These are phyloP conservation scores for Arvicanthis niloticus DNA, from an alignment of 2,113 vertebrate species.

Conservation along the genomic window DNA sequence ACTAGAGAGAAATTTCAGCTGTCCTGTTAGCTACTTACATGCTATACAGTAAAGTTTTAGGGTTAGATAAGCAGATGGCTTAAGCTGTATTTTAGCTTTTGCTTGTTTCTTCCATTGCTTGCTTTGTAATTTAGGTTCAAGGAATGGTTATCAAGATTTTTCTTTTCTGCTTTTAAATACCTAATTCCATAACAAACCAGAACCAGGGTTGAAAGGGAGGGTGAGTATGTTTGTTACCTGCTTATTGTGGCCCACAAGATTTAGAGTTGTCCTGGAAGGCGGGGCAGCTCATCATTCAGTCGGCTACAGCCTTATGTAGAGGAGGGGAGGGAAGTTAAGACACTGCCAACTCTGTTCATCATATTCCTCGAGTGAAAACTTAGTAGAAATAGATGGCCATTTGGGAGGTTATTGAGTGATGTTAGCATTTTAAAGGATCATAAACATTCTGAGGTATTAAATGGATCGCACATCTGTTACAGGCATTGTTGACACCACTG, in stretches of 20 bases:
- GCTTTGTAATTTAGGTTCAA: constrained; percentile 37
- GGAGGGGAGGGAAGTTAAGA: not conserved
- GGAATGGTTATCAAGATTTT: constrained; percentile 21
- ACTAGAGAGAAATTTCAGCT: not conserved
- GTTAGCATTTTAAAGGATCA: not conserved
- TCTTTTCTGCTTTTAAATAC: constrained; percentile 49
- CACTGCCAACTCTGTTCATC: not conserved
- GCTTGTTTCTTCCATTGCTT: constrained; percentile 12
- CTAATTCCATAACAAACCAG: constrained; percentile 43
- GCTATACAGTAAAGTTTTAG: not conserved
- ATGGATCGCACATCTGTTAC: not conserved
- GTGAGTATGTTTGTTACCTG: constrained; percentile 18
- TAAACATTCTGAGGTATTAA: not conserved
- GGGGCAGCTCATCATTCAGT: not conserved
- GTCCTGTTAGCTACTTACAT: not conserved
- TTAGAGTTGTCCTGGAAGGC: not conserved
- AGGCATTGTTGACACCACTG: not conserved
- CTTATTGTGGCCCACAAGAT: not conserved
- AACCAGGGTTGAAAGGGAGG: constrained; percentile 32
- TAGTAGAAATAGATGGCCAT: not conserved
- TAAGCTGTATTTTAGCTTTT: constrained; percentile 39
- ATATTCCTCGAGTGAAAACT: not conserved
- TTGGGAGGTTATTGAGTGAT: not conserved
- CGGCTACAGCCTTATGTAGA: not conserved
- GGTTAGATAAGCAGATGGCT: constrained; percentile 1